phyloP scores from a whole-genome alignment of 1,140 invertebrate species.

The Cardiocondyla obscurior region DNA sequence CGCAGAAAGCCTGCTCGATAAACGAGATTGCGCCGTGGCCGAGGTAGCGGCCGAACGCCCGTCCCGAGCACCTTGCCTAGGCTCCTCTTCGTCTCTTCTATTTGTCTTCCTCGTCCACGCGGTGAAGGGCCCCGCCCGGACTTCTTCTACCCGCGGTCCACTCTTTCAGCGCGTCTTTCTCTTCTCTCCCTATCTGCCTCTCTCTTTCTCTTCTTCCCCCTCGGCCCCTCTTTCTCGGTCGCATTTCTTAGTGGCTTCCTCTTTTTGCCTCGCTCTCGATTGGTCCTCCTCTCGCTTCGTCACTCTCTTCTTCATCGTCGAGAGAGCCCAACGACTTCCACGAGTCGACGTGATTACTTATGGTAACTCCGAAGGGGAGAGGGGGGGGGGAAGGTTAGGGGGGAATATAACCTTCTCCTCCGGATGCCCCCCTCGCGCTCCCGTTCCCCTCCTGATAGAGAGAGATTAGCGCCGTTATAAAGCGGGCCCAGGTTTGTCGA shows the following conservation, averaged over 20 bases:
- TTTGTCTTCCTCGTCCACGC: slow-evolving; percentile 53
- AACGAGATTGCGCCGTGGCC: slow-evolving; percentile 26
- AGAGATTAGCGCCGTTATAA: slow-evolving; percentile 69
- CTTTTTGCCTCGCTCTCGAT: slow-evolving; percentile 59
- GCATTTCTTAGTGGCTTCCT: slow-evolving; percentile 63
- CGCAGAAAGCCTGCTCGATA: slow-evolving; percentile 16
- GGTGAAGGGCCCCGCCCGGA: slow-evolving; percentile 61
- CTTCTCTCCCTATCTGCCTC: background rate
- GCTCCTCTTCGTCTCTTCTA: slow-evolving; percentile 51
- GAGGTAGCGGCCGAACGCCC: slow-evolving; percentile 27
- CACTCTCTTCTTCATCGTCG: slow-evolving; percentile 63
- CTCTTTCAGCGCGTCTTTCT: slow-evolving; percentile 52
- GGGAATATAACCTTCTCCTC: slow-evolving; percentile 11
- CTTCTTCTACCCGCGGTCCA: slow-evolving; percentile 49
- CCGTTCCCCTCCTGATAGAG: slow-evolving; percentile 50
- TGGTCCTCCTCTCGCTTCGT: slow-evolving; percentile 64
- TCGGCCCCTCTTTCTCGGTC: slow-evolving; percentile 37
- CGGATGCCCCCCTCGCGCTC: slow-evolving; percentile 48
- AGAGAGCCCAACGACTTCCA: slow-evolving; percentile 60
- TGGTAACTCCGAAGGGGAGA: slow-evolving; percentile 57
- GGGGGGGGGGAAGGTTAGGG: no score
- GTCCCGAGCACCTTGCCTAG: slow-evolving; percentile 55
- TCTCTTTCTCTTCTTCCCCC: background rate
- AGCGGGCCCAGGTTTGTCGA: slow-evolving; percentile 60
- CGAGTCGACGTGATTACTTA: slow-evolving; percentile 68